Base-by-base conservation (phyloP, 64 coral and sea anemone species). In the Astreopora myriophthalma region DNA sequence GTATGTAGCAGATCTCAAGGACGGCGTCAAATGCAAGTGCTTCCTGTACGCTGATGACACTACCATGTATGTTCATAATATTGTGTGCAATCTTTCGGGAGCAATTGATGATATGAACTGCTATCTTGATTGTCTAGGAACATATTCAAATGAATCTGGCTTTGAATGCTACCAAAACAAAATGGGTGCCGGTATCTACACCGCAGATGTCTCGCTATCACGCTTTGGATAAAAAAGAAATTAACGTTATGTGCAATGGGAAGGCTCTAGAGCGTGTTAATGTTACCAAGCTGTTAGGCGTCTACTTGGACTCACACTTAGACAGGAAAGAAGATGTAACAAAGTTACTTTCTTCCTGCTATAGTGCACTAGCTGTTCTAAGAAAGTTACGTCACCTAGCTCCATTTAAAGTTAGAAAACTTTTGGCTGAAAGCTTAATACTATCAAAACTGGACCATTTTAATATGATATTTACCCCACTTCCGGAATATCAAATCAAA, bases 261-360 rank as follows among this genome's bases (percentile, higher is more conserved):
- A 46, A 46, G 40, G 40, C 40, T 10, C 10, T 85, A 29, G 51
- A 85, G 52, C 80, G 80, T 64, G 26, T 14, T 6, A 31, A 8
- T 57, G 80, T 85, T 20, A 85, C 38, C 36, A 88, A 88, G 69
- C 28, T 88, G 20, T 48, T 88, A 16, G 86, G 86, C 42, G 66
- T 88, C 36, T 8, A 88, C 69, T 35, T 72, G 13, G 65, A 88
- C 49, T 7, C 12, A 3, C 86, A 88, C 38, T 37, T 88, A 17
- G 12, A 0, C 7, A 74, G 68, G 68, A 74, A 74, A 14, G 51
- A 63, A 33, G 51, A 63, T 37, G 34, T 85, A 8, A 85, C 22
- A 13, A 3, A 26, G 25, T 71, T 32, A 31, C 33, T 88, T 2
- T 48, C 67, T 2, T 74, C 68, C 12, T 74, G 69, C 16, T 88